Conservation (phyloP, 2,113 vertebrate species). For the Oreochromis spilurus region DNA sequence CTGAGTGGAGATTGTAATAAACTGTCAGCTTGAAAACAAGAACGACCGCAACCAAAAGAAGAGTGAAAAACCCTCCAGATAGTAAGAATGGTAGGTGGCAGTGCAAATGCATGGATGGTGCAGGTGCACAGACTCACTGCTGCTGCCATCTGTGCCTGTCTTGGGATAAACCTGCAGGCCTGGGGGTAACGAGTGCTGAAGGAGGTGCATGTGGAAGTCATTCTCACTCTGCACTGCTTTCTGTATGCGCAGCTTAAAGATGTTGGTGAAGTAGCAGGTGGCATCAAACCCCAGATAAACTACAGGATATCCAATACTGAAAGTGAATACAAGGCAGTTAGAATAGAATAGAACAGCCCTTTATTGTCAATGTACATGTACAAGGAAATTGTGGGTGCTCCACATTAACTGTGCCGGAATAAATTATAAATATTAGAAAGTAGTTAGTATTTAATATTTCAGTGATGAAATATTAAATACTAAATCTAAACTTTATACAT, state of each 20-base stretch:
- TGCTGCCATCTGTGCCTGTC: slow-evolving; percentile 57
- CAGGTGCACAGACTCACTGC: slow-evolving; percentile 46
- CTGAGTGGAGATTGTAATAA: background rate
- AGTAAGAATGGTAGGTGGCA: background rate
- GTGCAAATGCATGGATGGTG: background rate
- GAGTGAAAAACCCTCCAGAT: background rate
- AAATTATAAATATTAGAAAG: background rate
- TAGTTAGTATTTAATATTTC: background rate
- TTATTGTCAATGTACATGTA: background rate
- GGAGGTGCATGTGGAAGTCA: slow-evolving; percentile 76
- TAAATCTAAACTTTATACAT: background rate
- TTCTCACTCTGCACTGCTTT: slow-evolving; percentile 74
- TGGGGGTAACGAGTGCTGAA: slow-evolving; percentile 74
- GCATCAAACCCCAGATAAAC: slow-evolving; percentile 79
- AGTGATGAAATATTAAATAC: background rate
- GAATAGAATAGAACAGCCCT: background rate
- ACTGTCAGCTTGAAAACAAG: background rate
- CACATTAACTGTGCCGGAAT: background rate
- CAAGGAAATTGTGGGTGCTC: background rate
- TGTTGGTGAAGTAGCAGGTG: slow-evolving; percentile 79
- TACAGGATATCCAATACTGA: slow-evolving; percentile 78
- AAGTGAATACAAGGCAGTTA: background rate
- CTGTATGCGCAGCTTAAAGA: slow-evolving; percentile 76
- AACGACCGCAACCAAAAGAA: background rate
- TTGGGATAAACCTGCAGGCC: slow-evolving; percentile 75